Percentiles rank a stretch among this genome's conserved stretches.
Conservation (phyloP, 2,888 invertebrate species). For the Folsomia candida region DNA sequence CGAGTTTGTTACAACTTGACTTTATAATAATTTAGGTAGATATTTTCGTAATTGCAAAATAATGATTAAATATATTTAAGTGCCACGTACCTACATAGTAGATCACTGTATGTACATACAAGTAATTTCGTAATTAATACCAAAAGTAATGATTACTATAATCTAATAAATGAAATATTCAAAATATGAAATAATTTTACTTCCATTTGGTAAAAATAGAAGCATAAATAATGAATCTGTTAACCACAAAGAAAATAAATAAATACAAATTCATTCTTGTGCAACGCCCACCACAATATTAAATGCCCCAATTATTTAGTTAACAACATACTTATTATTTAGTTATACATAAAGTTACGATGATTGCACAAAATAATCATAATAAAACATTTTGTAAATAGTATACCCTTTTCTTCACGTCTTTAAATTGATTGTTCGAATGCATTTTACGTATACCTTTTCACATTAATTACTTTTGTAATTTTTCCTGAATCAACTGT, state of each 20-base stretch:
- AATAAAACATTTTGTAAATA: background rate
- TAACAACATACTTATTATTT: background rate
- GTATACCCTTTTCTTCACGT: background rate
- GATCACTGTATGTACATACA: no score
- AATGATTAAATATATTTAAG: no score
- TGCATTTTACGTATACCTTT: slow-evolving; percentile 6
- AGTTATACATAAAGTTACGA: background rate
- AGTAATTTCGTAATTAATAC: no score
- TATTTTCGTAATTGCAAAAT: no score
- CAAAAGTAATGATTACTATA: no score
- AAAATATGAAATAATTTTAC: background rate
- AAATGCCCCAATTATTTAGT: no score
- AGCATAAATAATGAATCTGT: background rate
- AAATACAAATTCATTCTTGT: background rate
- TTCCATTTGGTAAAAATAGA: background rate
- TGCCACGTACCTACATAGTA: no score
- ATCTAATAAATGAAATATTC: background rate
- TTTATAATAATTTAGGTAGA: no score
- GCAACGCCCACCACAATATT: no score
- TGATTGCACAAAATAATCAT: background rate
- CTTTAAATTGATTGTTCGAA: background rate
- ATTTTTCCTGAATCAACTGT: background rate
- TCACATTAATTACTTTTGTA: background rate
- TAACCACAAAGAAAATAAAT: background rate
- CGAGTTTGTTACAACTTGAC: background rate